Base-by-base conservation (phyloP, 2,113 vertebrate genomes). In the Corythornis madagascariensis region DNA sequence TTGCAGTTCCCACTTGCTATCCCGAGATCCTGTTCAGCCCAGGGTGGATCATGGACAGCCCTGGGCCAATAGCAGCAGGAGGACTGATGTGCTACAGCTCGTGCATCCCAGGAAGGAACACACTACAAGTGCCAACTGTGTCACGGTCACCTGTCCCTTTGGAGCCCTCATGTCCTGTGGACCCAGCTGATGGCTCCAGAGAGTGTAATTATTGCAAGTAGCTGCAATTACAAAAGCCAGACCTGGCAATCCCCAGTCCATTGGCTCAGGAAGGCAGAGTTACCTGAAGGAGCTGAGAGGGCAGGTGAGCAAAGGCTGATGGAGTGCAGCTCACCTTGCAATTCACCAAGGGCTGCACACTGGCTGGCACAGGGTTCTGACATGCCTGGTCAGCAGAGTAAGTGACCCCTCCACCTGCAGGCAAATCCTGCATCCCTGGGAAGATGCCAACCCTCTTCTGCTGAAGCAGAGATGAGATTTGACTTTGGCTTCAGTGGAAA, bases 401-500 rank as follows among this genome's bases (percentile, higher is more conserved):
- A 59, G 45, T 1, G 40, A 74, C 11, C 53, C 69, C 35, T 18
- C 61, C 18, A 16, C 77, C 77, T 28, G 35, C 43, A 35, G n/a
- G 42, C 33, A 1, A 1, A 4, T 2, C 4, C 28, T 1, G 55
- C 17, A 4, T 8, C 85, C 48, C 9, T 9, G 1, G 20, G 26
- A 29, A 29, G 78, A 11, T 21, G 56, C 57, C 47, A 15, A 15
- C 20, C 48, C 35, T 16, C 52, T 43, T 29, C 52, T 15, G 40
- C 43, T 10, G 24, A 25, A 45, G 75, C 29, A 29, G 28, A 28
- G 14, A 26, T 1, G 11, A 47, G 26, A 22, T 45, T 22, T 40
- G 19, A 1, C 57, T 52, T 70, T 20, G 38, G 59, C 24, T 71
- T 65, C 18, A 53, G 31, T 4, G 26, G 56, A 57, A 69, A 35